These are phyloP conservation scores for Serilophus lunatus DNA, from an alignment of 2,113 vertebrate genomes.

Conservation along the genomic window DNA sequence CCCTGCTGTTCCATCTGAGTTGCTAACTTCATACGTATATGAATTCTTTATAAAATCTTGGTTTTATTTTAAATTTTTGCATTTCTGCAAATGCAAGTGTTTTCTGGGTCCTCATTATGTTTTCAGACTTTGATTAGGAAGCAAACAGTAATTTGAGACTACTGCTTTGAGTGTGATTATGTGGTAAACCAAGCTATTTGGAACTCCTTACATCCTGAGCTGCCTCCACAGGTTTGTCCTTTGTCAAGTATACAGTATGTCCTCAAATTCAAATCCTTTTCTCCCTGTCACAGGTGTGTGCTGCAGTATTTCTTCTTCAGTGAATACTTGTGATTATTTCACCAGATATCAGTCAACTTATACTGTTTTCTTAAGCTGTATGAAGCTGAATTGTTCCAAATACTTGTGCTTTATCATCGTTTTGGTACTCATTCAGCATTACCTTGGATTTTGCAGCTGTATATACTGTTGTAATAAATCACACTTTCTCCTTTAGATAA, in stretches of 20 bases:
- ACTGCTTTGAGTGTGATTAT: background rate
- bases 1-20: background rate
- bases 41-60: background rate
- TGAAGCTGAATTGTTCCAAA: background rate
- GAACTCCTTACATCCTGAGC: background rate
- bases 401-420: background rate
- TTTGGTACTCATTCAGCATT: background rate
- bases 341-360: background rate
- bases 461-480: background rate
- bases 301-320: background rate
- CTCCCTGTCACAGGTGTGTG: background rate
- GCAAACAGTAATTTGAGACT: background rate
- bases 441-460: background rate
- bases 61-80: background rate
- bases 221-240: background rate
- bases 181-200: background rate
- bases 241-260: accelerated
- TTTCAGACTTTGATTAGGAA: background rate
- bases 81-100: background rate
- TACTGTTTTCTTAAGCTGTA: background rate
- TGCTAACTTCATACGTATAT: background rate
- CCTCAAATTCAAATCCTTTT: background rate
- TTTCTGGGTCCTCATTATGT: background rate
- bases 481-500: background rate
- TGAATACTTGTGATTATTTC: background rate